Conservation (phyloP, 1,140 invertebrate species). For the Drosophila watanabei region DNA sequence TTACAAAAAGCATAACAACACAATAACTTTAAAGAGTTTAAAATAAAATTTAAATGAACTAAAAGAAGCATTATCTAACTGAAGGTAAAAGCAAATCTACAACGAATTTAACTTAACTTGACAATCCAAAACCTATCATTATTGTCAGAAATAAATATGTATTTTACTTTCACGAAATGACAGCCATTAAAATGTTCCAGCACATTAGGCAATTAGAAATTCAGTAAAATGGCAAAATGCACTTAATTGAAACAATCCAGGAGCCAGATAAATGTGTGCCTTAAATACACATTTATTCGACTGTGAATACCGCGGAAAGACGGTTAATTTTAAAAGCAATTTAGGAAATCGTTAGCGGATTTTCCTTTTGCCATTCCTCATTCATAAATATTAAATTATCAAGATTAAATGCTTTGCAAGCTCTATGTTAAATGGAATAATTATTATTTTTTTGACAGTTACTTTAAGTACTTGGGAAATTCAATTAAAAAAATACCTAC, state of each 20-base stretch:
- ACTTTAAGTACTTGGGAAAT: slow-evolving; percentile 50
- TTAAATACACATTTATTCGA: slow-evolving; percentile 17
- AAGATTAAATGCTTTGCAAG: slow-evolving; percentile 5
- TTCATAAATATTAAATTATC: slow-evolving; percentile 11
- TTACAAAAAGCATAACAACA: neutral
- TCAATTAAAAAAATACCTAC: slow-evolving; percentile 59
- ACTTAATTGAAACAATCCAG: slow-evolving; percentile 30
- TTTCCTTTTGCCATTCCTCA: neutral
- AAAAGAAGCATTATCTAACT: too few relatives aligned
- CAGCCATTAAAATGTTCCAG: slow-evolving; percentile 33
- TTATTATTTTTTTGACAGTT: slow-evolving; percentile 17
- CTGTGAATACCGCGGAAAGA: slow-evolving; percentile 8
- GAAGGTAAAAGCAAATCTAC: neutral
- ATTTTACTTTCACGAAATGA: neutral
- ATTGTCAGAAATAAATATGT: neutral
- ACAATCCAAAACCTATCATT: neutral
- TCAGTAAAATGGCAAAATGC: slow-evolving; percentile 12
- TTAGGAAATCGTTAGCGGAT: slow-evolving; percentile 9
- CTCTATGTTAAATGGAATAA: slow-evolving; percentile 23
- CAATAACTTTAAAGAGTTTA: neutral
- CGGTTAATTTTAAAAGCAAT: slow-evolving; percentile 15
- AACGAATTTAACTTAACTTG: neutral
- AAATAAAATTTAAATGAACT: neutral
- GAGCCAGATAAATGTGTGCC: slow-evolving; percentile 6
- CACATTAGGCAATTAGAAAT: slow-evolving; percentile 33